Evolutionary conservation across 2,113 vertebrate species (phyloP), one percentile per base, ranked within the genome.

Genomic region (Nerophis ophidion): DNA sequence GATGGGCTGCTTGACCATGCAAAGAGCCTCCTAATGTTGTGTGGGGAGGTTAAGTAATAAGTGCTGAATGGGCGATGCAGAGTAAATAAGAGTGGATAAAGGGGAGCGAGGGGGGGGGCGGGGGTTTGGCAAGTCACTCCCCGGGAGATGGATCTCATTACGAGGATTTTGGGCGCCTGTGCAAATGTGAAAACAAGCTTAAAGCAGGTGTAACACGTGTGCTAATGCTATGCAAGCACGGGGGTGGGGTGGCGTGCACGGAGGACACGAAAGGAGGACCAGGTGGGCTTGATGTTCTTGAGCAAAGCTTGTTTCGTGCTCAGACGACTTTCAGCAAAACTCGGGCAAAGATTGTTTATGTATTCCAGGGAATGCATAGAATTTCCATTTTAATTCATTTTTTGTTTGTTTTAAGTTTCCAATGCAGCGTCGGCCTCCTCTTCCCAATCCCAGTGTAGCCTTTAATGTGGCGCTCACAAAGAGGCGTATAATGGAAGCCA

Each of bases 141-240:
- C 70, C 73, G 66, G 87, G 88, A 86, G 81, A 76, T 83, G 82
- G 88, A 90, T 88, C 88, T 89, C 86, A 88, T 90, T 91, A 88
- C 85, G 77, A 76, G 82, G 83, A 84, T 87, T 88, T 87, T 79
- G 74, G 76, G 79, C 81, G 11, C 81, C 81, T 81, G 68, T 42
- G 44, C 62, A 83, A 69, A 85, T 65, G 75, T 68, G 75, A 76
- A 84, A 87, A 81, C 74, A 77, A 72, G 81, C 81, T 77, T 89
- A 84, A 88, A 91, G 86, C 83, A 89, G 85, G 83, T 89, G 85
- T 91, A 84, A 89, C 88, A 81, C 84, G 84, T 72, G 67, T 63
- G 58, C 78, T 85, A 84, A 88, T 88, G 83, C 68, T 17, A 70
- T 65, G 60, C 48, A 17, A 48, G 57, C 57, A 51, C 15, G 34